Percentiles rank a stretch among this genome's conserved stretches.
Conservation (phyloP, 2,113 vertebrate species). For the Nettapus auritus region DNA sequence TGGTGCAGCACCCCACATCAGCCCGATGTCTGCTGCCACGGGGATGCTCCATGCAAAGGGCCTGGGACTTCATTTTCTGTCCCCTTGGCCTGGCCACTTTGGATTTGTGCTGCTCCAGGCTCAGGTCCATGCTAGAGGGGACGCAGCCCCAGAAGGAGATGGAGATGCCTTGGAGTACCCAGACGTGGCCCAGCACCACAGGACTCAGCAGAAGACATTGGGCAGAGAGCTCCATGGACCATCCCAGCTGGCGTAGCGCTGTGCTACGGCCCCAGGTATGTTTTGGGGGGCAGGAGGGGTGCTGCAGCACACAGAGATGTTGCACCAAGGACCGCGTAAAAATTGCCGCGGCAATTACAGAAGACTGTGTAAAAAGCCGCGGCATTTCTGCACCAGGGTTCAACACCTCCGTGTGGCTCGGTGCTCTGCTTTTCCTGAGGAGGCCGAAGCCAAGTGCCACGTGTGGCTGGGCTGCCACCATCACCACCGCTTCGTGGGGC, state of each 20-base stretch:
- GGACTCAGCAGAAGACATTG: rapidly evolving
- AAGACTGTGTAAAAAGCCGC: no score
- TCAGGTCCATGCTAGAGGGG: neutral
- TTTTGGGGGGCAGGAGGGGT: neutral
- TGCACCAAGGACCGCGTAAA: no score
- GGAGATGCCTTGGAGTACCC: neutral
- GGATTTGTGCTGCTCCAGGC: neutral
- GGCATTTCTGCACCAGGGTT: no score
- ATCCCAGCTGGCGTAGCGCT: rapidly evolving
- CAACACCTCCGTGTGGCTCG: no score
- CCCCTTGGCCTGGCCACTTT: neutral
- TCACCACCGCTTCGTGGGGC: neutral
- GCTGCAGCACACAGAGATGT: rapidly evolving
- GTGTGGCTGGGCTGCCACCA: neutral
- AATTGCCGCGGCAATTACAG: rapidly evolving
- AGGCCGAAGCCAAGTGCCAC: neutral
- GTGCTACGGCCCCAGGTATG: neutral
- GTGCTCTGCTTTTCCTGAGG: neutral
- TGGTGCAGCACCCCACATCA: neutral
- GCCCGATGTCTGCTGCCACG: neutral
- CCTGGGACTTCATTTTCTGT: rapidly evolving
- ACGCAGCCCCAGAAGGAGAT: rapidly evolving
- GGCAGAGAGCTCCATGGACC: neutral
- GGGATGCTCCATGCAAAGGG: neutral
- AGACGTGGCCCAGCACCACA: rapidly evolving